Percentiles rank a stretch among this genome's conserved stretches.
phyloP scores from a whole-genome alignment of 2,113 vertebrate genomes.

The Lichenostomus cassidix region DNA sequence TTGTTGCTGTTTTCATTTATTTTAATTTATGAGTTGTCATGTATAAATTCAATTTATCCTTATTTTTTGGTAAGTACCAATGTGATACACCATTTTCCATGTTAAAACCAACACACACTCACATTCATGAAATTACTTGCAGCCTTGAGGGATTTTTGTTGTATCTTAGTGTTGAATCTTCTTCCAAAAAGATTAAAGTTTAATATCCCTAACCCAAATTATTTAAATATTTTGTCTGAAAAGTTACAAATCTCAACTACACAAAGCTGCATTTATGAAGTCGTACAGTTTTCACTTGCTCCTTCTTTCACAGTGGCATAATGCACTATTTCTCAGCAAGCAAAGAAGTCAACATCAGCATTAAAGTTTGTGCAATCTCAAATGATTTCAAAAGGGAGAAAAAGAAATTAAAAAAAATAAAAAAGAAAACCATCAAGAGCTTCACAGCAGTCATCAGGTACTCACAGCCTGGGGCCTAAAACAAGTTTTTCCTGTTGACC shows the following conservation, averaged over 20 bases:
- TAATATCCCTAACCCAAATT: neutral
- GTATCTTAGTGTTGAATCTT: neutral
- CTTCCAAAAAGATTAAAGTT: neutral
- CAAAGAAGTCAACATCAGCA: neutral
- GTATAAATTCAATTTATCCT: neutral
- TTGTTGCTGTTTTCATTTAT: neutral
- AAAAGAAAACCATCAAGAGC: neutral
- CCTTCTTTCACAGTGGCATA: neutral
- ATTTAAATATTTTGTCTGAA: neutral
- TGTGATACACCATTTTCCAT: neutral
- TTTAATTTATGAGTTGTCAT: neutral
- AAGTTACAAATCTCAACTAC: neutral
- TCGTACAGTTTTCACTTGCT: neutral
- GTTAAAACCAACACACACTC: neutral
- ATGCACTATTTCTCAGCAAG: neutral
- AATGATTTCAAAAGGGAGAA: neutral
- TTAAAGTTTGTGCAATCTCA: neutral
- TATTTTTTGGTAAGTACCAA: neutral
- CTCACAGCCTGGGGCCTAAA: neutral
- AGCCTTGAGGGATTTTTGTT: neutral
- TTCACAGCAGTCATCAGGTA: neutral
- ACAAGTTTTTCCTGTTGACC: constrained; percentile 52
- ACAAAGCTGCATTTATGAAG: neutral
- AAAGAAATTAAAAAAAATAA: rapidly evolving
- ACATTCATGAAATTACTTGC: neutral